Conservation (phyloP, 2,888 invertebrate species). For the Phaonia tiefii region DNA sequence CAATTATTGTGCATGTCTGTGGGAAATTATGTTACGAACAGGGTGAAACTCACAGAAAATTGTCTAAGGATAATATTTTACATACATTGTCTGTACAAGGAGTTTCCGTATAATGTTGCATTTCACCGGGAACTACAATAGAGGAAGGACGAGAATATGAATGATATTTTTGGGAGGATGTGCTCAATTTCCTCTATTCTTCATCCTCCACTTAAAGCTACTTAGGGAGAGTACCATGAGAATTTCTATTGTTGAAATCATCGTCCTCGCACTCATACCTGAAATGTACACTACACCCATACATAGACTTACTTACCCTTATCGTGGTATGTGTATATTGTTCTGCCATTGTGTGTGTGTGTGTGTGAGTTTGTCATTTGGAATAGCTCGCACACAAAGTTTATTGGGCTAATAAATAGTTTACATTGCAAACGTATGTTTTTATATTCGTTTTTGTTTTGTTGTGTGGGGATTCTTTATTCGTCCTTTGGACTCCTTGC, state of each 20-base stretch:
- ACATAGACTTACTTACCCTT: background rate
- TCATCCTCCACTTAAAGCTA: constrained; percentile 3
- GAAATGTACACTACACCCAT: background rate
- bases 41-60: too few species aligned
- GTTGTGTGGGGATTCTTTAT: constrained; percentile 2
- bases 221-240: constrained; percentile 41
- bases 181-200: constrained; percentile 25
- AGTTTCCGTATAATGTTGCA: background rate
- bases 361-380: background rate
- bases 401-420: constrained; percentile 56
- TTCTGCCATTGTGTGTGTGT: background rate
- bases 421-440: constrained; percentile 24
- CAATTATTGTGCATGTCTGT: background rate
- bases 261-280: background rate
- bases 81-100: background rate
- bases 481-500: background rate
- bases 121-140: constrained; percentile 8
- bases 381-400: background rate
- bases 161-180: constrained; percentile 9
- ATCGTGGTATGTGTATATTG: too few species aligned
- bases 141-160: background rate
- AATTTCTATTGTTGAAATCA: constrained; percentile 43
- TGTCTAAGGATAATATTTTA: too few species aligned
- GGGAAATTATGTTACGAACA: background rate
- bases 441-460: constrained; percentile 26